A percentile compares a stretch with the other conserved stretches of the same genome.
These are phyloP conservation scores for Pollenia amentaria DNA, from an alignment of 2,888 invertebrate genomes.

Conservation along the genomic window DNA sequence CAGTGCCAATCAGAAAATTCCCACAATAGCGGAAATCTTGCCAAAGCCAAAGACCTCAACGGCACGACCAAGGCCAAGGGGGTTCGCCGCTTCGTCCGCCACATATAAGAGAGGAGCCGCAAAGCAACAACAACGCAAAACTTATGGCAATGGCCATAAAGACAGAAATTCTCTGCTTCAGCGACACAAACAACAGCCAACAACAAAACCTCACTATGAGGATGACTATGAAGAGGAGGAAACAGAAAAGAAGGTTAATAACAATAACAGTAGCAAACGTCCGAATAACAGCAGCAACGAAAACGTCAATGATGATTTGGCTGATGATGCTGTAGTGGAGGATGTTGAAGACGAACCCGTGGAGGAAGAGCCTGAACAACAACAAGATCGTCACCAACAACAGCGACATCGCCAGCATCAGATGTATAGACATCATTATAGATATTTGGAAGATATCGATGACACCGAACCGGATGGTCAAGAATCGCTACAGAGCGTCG, in stretches of 20 bases:
- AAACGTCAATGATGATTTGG: slow-evolving; percentile 40
- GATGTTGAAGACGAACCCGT: slow-evolving; percentile 52
- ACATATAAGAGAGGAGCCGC: slow-evolving; percentile 68
- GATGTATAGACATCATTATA: slow-evolving; percentile 54
- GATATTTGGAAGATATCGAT: slow-evolving; percentile 71
- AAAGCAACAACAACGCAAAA: slow-evolving; percentile 61
- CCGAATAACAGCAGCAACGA: slow-evolving; percentile 35
- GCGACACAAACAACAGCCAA: slow-evolving; percentile 34
- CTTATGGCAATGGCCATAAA: slow-evolving; percentile 74
- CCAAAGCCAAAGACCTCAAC: slow-evolving; percentile 85
- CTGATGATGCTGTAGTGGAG: slow-evolving; percentile 52
- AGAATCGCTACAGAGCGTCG: slow-evolving; percentile 87
- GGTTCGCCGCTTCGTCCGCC: slow-evolving; percentile 77
- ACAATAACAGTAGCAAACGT: slow-evolving; percentile 45
- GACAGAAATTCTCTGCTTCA: slow-evolving; percentile 38
- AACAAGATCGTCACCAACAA: slow-evolving; percentile 1
- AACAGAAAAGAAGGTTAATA: slow-evolving; percentile 4
- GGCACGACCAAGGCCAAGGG: slow-evolving; percentile 78
- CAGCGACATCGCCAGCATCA: slow-evolving; percentile 57
- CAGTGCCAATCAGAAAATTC: slow-evolving; percentile 85
- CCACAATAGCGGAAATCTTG: slow-evolving; percentile 88
- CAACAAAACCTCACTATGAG: slow-evolving; percentile 26
- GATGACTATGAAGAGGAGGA: slow-evolving; percentile 52
- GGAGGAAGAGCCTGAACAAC: slow-evolving; percentile 50
- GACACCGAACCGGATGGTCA: slow-evolving; percentile 80